A percentile compares a stretch with the other conserved stretches of the same genome.
These are phyloP conservation scores for Haliclystus octoradiatus DNA, from an alignment of 30 jellyfish, hydroid and myxozoan genomes.

Conservation along the genomic window DNA sequence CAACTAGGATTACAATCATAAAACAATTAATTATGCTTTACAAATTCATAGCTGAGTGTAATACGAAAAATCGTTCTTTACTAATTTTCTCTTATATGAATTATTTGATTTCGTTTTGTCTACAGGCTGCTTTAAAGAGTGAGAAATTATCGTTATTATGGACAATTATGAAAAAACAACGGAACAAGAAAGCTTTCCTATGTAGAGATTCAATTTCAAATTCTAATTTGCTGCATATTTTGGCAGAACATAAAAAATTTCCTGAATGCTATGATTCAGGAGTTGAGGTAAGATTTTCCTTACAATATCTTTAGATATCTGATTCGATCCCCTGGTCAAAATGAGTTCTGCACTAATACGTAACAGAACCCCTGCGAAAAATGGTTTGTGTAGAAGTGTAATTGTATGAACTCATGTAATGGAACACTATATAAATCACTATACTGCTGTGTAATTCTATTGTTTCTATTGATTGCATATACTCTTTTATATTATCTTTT, in stretches of 20 bases:
- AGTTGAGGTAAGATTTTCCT: background rate
- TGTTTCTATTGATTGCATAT: too few species aligned
- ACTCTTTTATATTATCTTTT: background rate
- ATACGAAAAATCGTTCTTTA: too few species aligned
- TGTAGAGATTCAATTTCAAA: constrained; percentile 1
- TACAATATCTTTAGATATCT: too few species aligned
- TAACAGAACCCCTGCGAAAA: too few species aligned
- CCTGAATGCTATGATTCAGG: background rate
- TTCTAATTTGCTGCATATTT: constrained; percentile 16
- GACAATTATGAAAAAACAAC: constrained; percentile 33
- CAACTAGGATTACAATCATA: too few species aligned
- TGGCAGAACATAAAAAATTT: constrained; percentile 4
- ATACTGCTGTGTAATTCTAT: background rate
- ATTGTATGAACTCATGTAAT: background rate
- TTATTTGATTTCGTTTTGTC: too few species aligned
- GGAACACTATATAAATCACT: background rate
- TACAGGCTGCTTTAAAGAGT: constrained; percentile 45
- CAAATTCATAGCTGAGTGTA: too few species aligned
- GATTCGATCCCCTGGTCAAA: too few species aligned
- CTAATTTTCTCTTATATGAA: too few species aligned
- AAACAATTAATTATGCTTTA: too few species aligned
- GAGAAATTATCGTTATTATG: constrained; percentile 19
- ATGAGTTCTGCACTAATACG: too few species aligned
- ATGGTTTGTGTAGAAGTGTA: too few species aligned
- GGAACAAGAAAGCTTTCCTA: constrained; percentile 14